A percentile compares a stretch with the other conserved stretches of the same genome.
phyloP scores from a whole-genome alignment of 1,140 invertebrate species.

The Meloidogyne floridensis region DNA sequence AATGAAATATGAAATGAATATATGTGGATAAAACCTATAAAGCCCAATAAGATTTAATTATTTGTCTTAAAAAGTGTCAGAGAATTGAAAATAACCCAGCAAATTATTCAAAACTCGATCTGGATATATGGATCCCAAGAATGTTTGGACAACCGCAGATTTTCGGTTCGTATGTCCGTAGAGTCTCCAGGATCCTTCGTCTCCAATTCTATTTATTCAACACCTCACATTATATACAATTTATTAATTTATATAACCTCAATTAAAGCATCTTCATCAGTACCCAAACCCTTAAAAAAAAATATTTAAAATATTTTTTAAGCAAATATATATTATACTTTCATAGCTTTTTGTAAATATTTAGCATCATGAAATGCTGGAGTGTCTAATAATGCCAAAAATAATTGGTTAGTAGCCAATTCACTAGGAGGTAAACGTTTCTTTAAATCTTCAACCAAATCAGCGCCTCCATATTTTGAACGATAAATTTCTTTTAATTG shows the following conservation, averaged over 20 bases:
- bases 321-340: not conserved
- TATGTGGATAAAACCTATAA: too few species aligned
- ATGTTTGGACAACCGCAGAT: too few species aligned
- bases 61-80: too few species aligned
- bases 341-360: constrained; percentile 76
- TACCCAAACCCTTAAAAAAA: constrained; percentile 70
- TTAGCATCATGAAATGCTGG: constrained; percentile 83
- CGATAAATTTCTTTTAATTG: constrained; percentile 20
- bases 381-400: constrained; percentile 84
- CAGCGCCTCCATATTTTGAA: constrained; percentile 22
- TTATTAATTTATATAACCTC: constrained; percentile 54
- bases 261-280: constrained; percentile 68
- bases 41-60: too few species aligned
- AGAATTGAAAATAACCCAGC: too few species aligned
- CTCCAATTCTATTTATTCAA: too few species aligned
- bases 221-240: not conserved
- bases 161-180: too few species aligned
- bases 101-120: too few species aligned
- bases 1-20: too few species aligned
- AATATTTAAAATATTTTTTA: not conserved
- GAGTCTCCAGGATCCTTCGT: too few species aligned
- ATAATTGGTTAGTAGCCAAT: constrained; percentile 69
- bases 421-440: constrained; percentile 27
- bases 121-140: too few species aligned
- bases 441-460: constrained; percentile 23